These are phyloP conservation scores for Diorhabda sublineata DNA, from an alignment of 1,140 invertebrate species.

Conservation along the genomic window DNA sequence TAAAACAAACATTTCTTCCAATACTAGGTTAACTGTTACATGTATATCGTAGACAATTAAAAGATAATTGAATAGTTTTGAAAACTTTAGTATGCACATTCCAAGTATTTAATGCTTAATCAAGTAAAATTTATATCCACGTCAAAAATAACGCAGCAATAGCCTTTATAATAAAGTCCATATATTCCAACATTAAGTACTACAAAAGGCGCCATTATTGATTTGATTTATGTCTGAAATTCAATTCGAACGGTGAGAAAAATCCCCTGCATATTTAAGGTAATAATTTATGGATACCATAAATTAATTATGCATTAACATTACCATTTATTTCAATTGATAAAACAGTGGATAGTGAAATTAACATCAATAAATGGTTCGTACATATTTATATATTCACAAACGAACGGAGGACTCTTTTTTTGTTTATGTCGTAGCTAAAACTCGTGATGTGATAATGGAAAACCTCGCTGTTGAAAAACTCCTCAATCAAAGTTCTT, in stretches of 20 bases:
- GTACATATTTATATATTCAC: no score
- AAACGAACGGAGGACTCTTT: no score
- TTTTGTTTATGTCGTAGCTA: no score
- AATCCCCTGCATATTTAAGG: neutral
- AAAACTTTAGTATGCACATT: neutral
- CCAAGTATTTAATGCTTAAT: neutral
- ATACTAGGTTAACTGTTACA: no score
- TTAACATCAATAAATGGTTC: no score
- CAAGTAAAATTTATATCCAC: neutral
- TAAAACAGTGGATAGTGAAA: no score
- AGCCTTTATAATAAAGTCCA: neutral
- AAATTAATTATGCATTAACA: neutral
- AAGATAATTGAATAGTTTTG: neutral
- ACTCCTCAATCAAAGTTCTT: no score
- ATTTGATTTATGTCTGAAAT: conserved; percentile 1
- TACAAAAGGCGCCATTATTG: neutral
- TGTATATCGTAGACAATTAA: no score
- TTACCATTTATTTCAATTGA: neutral
- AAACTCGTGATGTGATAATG: no score
- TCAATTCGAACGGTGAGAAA: neutral
- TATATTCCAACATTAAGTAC: neutral
- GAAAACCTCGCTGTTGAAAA: no score
- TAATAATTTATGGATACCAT: conserved; percentile 3
- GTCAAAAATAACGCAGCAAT: neutral
- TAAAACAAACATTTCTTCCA: no score